Conservation (phyloP, 64 coral and sea anemone species). For the Montipora capricornis region DNA sequence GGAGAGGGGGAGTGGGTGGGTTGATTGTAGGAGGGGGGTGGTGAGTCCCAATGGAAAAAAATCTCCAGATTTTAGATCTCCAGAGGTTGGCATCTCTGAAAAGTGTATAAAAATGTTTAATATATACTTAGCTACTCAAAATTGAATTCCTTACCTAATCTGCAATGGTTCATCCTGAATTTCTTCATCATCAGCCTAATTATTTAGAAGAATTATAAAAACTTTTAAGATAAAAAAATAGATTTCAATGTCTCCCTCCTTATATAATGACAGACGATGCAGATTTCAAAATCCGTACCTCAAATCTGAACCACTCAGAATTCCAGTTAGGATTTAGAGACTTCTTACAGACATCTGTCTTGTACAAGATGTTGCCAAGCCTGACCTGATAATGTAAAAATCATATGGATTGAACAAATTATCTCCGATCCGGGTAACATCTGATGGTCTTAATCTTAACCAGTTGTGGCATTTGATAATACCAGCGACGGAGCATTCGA, state of each 20-base stretch:
- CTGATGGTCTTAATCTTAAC: too few species aligned
- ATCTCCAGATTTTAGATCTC: too few species aligned
- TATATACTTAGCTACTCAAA: neutral
- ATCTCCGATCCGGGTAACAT: too few species aligned
- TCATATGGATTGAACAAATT: too few species aligned
- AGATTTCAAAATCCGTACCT: constrained; percentile 38
- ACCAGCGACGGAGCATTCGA: too few species aligned
- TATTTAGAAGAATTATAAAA: neutral
- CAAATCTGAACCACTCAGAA: constrained; percentile 99
- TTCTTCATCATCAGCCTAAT: constrained; percentile 97
- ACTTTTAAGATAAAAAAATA: too few species aligned
- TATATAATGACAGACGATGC: neutral
- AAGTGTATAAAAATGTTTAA: too few species aligned
- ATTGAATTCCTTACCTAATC: constrained; percentile 58
- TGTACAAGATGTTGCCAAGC: constrained; percentile 85
- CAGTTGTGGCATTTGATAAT: too few species aligned
- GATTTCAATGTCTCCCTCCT: neutral
- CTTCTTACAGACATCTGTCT: constrained; percentile 97
- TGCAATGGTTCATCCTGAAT: constrained; percentile 96
- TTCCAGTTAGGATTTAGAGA: constrained; percentile 96
- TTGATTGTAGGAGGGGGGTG: too few species aligned
- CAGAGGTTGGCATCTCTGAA: too few species aligned
- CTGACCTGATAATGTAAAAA: constrained; percentile 58
- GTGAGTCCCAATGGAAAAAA: too few species aligned
- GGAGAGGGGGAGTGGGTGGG: too few species aligned